Evolutionary conservation across 2,797 vertebrate species (phyloP).

Genomic region (Hydrophis major): DNA sequence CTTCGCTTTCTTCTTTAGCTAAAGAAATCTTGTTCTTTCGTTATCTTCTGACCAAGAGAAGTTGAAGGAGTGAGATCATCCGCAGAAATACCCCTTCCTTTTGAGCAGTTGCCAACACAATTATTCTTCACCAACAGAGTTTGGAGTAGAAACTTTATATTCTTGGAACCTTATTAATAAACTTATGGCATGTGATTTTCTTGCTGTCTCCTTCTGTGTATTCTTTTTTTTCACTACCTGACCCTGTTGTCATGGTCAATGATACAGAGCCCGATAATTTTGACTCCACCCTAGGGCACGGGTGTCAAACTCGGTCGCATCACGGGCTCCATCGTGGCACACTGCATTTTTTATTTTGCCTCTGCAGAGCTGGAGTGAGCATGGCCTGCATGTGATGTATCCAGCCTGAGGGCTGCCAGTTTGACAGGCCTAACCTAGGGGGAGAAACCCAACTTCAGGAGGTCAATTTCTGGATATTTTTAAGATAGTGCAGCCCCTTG

Average conservation of each 20-base stretch:
- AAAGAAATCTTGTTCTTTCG: neutral
- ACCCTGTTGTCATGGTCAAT: neutral
- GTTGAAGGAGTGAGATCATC: neutral
- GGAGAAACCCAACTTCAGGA: neutral
- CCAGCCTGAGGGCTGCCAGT: too few relatives aligned
- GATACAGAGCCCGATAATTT: neutral
- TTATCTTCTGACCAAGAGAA: neutral
- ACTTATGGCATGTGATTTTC: neutral
- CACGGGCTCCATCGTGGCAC: too few relatives aligned
- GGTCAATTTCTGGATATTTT: neutral
- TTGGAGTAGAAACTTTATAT: neutral
- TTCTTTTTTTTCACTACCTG: neutral
- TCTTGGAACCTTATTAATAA: neutral
- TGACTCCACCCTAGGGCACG: neutral
- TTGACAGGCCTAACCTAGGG: neutral
- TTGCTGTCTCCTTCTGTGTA: neutral
- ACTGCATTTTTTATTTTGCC: too few relatives aligned
- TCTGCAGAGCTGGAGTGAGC: too few relatives aligned
- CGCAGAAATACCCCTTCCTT: neutral
- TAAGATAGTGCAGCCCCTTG: neutral
- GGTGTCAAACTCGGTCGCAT: too few relatives aligned
- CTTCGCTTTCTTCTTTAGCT: neutral
- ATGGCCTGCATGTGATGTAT: too few relatives aligned
- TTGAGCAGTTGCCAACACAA: neutral
- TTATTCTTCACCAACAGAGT: neutral